A percentile compares a stretch with the other conserved stretches of the same genome.
Conservation (phyloP, 1,140 invertebrate species). For the Procambarus clarkii region DNA sequence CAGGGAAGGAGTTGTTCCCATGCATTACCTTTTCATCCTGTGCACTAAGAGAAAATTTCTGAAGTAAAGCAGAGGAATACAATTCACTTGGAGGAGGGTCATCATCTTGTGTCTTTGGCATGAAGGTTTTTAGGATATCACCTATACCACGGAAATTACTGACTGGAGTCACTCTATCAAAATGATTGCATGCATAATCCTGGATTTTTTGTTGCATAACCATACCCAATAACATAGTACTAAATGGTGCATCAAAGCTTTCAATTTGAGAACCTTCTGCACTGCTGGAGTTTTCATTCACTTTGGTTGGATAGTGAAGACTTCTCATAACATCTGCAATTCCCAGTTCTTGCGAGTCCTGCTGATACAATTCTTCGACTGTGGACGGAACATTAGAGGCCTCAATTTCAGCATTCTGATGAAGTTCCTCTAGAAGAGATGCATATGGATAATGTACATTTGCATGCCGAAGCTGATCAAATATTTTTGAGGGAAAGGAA, state of each 20-base stretch:
- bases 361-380: not conserved
- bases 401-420: constrained; percentile 27
- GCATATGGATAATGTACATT: constrained; percentile 52
- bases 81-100: constrained; percentile 30
- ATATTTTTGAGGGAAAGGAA: constrained; percentile 24
- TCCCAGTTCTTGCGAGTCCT: constrained; percentile 15
- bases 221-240: constrained; percentile 27
- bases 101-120: constrained; percentile 22
- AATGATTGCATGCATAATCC: not conserved
- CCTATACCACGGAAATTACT: constrained; percentile 12
- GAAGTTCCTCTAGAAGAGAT: constrained; percentile 44
- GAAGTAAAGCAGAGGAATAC: constrained; percentile 30
- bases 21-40: not conserved
- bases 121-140: constrained; percentile 29
- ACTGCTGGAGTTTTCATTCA: not conserved
- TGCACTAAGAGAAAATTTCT: constrained; percentile 30
- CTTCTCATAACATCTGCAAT: constrained; percentile 54
- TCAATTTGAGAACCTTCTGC: not conserved
- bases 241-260: constrained; percentile 38
- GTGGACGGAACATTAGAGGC: constrained; percentile 37
- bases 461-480: constrained; percentile 27
- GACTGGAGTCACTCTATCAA: not conserved
- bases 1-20: not conserved
- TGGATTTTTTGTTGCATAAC: constrained; percentile 25
- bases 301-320: constrained; percentile 30